Percentiles rank a stretch among this genome's conserved stretches.
These are phyloP conservation scores for Podarcis siculus DNA, from an alignment of 2,797 vertebrate genomes.

Conservation along the genomic window DNA sequence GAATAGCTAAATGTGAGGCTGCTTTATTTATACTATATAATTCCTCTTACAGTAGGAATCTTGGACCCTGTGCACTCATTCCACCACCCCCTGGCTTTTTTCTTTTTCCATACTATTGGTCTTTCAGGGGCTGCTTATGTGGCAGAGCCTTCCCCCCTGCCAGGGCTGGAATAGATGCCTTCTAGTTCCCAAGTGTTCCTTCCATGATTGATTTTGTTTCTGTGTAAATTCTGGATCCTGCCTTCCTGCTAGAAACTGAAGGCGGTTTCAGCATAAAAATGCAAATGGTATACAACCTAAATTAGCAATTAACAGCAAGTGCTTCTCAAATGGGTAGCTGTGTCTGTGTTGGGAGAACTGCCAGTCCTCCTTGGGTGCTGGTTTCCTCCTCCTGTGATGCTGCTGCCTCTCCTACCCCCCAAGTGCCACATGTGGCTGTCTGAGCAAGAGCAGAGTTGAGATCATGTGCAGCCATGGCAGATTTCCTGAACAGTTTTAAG, in stretches of 20 bases:
- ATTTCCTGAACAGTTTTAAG: not conserved
- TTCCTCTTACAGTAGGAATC: not conserved
- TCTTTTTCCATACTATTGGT: not conserved
- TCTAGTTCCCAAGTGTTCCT: not conserved
- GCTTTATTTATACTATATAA: not conserved
- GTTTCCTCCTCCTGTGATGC: not conserved
- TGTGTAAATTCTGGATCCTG: not conserved
- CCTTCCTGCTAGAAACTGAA: not conserved
- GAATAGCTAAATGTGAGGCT: not conserved
- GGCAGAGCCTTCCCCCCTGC: too few relatives aligned
- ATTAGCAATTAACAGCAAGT: conserved; percentile 3
- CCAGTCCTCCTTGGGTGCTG: not conserved
- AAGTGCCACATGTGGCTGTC: not conserved
- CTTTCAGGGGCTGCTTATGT: not conserved
- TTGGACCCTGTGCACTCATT: not conserved
- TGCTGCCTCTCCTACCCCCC: not conserved
- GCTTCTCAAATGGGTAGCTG: not conserved
- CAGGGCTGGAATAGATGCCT: not conserved
- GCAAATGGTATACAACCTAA: not conserved
- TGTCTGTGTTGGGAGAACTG: not conserved
- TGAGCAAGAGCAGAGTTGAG: not conserved
- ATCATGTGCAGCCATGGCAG: not conserved
- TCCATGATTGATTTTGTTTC: not conserved
- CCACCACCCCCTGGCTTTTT: not conserved
- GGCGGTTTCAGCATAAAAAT: not conserved